These are phyloP conservation scores for Tipula lateralis DNA, from an alignment of 2,888 invertebrate species.

Conservation along the genomic window DNA sequence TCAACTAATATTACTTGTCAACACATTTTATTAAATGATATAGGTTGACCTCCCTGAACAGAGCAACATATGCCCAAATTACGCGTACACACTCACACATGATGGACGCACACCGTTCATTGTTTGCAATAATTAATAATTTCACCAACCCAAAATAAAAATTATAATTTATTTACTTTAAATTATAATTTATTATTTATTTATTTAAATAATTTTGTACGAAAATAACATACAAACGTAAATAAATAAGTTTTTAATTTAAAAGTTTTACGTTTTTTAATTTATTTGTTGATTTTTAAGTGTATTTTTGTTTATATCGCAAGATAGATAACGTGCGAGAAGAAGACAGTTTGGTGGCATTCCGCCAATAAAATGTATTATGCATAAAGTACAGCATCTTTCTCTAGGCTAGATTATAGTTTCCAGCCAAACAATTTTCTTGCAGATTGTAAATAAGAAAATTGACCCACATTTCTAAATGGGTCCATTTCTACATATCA, in stretches of 20 bases:
- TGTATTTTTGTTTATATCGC: not conserved
- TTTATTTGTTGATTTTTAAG: not conserved
- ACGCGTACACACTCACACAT: too few species aligned
- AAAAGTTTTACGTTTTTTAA: not conserved
- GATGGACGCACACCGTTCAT: not conserved
- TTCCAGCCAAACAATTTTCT: not conserved
- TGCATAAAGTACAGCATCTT: not conserved
- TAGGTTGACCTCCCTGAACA: too few species aligned
- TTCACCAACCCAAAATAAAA: not conserved
- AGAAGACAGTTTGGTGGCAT: not conserved
- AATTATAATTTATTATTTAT: not conserved
- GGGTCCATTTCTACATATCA: not conserved
- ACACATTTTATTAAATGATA: too few species aligned
- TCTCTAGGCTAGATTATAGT: not conserved
- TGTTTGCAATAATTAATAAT: not conserved
- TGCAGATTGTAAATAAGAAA: not conserved
- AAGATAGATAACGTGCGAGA: not conserved
- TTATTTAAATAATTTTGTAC: not conserved
- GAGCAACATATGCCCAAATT: too few species aligned
- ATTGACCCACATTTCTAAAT: not conserved
- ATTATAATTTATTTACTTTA: not conserved
- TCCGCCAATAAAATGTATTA: not conserved
- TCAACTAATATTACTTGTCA: too few species aligned
- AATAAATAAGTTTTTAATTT: not conserved
- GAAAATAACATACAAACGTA: not conserved